phyloP scores from a whole-genome alignment of 1,140 invertebrate species.

The fruit fly (Drosophila melanogaster) region DNA sequence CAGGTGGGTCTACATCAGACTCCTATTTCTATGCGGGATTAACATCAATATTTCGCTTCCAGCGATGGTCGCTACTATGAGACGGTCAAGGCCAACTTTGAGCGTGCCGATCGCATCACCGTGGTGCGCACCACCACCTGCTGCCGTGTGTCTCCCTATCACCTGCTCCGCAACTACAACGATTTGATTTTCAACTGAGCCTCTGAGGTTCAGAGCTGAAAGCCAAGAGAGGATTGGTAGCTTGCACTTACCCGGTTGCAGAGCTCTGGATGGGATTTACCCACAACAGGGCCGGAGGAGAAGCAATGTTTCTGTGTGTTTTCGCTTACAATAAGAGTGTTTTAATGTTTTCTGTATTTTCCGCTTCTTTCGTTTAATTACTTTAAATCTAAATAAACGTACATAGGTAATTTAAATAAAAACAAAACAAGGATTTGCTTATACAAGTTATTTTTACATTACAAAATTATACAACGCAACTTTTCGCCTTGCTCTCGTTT shows the following conservation, averaged over 20 bases:
- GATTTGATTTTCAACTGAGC: constrained; percentile 96
- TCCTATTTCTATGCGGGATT: too few relatives aligned
- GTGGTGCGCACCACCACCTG: constrained; percentile 98
- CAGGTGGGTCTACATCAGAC: constrained; percentile 86
- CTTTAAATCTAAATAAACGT: constrained; percentile 71
- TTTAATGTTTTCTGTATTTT: constrained; percentile 69
- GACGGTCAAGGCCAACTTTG: constrained; percentile 99
- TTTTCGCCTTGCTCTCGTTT: constrained; percentile 29
- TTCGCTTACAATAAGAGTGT: constrained; percentile 45
- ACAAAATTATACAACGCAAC: constrained; percentile 68
- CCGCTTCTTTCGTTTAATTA: constrained; percentile 66
- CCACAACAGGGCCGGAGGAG: constrained; percentile 19
- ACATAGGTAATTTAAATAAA: constrained; percentile 71
- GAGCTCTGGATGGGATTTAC: neutral
- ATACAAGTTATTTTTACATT: constrained; percentile 66
- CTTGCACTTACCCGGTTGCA: neutral
- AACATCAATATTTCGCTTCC: neutral
- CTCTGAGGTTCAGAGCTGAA: neutral
- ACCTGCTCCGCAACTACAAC: constrained; percentile 95
- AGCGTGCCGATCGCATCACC: constrained; percentile 97
- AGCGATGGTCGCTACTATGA: constrained; percentile 99
- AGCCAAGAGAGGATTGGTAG: neutral
- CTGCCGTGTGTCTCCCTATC: constrained; percentile 95
- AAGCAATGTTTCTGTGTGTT: constrained; percentile 32
- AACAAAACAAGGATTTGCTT: constrained; percentile 68